Base-by-base conservation (phyloP, 2,797 vertebrate genomes). In the Benthosema pterotum region DNA sequence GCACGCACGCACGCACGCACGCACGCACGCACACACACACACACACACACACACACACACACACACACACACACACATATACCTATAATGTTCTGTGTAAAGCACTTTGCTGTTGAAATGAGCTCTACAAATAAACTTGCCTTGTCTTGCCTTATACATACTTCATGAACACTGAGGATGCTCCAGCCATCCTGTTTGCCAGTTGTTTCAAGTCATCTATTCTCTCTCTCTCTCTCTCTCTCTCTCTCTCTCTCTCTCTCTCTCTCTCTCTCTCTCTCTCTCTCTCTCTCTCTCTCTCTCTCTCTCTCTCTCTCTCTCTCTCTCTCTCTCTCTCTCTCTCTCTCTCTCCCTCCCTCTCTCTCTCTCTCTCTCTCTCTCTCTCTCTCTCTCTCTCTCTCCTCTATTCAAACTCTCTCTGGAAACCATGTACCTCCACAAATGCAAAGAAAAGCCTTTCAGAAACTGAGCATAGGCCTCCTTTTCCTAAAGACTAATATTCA, bases 1-100 rank as follows among this genome's bases (percentile, higher is more conserved):
- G 42, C 25, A 18, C 25, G 43, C n/a, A 28, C 52, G 38, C 19
- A 13, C 16, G 16, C 15, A 12, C 16, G 17, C 7, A 32, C 43
- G 9, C 42, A 58, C 25, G 11, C 18, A 48, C 32, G 6, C 9
- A 16, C 17, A 17, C 19, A 13, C 8, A 8, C 7, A 60, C 19
- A 11, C 46, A 60, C 9, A 63, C 12, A 43, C 42, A 32, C 48
- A 57, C 43, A 55, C 25, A 38, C n/a, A 3, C 16, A 50, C 25
- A 59, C 32, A 65, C 46, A 64, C 28, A 64, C 42, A 42, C 45
- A 52, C 49, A 17, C 28, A 55, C 52, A 55, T 14, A 11, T 4
- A 9, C 12, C 16, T 2, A 48, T 38, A 38, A 38, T 38, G 32
- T 38, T 32, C 32, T 32, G 32, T 32, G 8, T 11, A 38, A 38